Percentiles rank a stretch among this genome's conserved stretches.
Conservation (phyloP, 2,113 vertebrate genomes). For the Gasterosteus nipponicus region DNA sequence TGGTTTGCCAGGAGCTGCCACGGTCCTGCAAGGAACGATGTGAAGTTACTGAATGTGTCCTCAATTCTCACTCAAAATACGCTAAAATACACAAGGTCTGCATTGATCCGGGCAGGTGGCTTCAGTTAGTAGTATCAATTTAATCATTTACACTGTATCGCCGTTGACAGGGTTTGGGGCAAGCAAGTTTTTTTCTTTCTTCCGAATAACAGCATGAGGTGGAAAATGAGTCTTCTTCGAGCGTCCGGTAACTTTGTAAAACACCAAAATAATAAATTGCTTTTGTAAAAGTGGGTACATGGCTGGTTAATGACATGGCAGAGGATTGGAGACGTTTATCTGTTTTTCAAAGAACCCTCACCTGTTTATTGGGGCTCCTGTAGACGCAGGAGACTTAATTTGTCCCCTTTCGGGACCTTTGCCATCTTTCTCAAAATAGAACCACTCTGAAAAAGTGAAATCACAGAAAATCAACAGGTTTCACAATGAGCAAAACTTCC, state of each 20-base stretch:
- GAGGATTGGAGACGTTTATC: not conserved
- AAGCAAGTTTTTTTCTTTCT: not conserved
- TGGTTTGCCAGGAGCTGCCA: constrained; percentile 70
- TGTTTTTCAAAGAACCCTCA: constrained; percentile 51
- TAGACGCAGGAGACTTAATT: constrained; percentile 52
- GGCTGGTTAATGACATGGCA: not conserved
- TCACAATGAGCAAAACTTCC: constrained; percentile 7
- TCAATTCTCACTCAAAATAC: not conserved
- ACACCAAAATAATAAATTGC: not conserved
- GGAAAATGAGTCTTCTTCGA: not conserved
- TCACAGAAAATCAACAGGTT: constrained; percentile 14
- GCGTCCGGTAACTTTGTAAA: not conserved
- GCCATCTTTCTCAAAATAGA: constrained; percentile 83
- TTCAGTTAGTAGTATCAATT: not conserved
- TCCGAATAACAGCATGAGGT: not conserved
- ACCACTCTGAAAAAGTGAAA: constrained; percentile 81
- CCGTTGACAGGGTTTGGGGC: not conserved
- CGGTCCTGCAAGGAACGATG: constrained; percentile 67
- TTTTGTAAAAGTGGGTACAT: not conserved
- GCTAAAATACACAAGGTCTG: not conserved
- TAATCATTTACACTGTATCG: not conserved
- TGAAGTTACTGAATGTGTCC: not conserved
- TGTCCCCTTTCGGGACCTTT: constrained; percentile 51
- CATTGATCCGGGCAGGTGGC: not conserved
- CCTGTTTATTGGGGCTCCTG: constrained; percentile 64